Evolutionary conservation across 1,140 invertebrate species (phyloP), one percentile per base, ranked within the genome.

Genomic region (Achatina immaculata): DNA sequence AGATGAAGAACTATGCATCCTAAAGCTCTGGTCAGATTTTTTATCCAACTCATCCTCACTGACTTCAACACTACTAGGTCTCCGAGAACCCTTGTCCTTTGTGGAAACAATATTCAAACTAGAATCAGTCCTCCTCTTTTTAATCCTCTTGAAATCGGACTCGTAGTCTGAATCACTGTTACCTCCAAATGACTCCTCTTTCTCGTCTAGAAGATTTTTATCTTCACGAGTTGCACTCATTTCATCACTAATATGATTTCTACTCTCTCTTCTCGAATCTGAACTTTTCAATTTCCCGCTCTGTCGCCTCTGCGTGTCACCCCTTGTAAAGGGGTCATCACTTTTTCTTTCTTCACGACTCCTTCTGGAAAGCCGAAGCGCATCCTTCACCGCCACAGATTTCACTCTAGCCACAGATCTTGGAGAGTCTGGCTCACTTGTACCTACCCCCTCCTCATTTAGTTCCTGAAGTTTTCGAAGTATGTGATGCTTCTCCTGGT

Each of bases 401-500:
- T 69, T 81, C 34, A 77, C 28, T 73, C 62, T 74, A 28, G 74
- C 43, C 48, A 55, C 55, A 73, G 80, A 76, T 83, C 85, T 9
- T 85, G 76, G 78, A 2, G 78, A 80, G 55, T 80, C 78, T 38
- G 78, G 45, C 69, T 86, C 84, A 72, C 78, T 82, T 51, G 80
- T 77, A 55, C 82, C 80, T 34, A 87, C 86, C 77, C 68, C 85
- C 36, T 91, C 90, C 87, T 86, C 90, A 28, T 90, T 88, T 7
- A 90, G 77, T 51, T 90, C 87, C 75, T 90, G 87, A 34, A 92
- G 80, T 43, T 91, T 85, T 58, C 88, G 81, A 14, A 92, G 78
- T 24, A 92, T 73, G 34, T 87, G 82, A 34, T 87, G 83, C 85
- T 91, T 90, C 76, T 90, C 85, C 66, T 88, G 89, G 77, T 91